Evolutionary conservation across 2,888 invertebrate genomes (phyloP), one percentile per base, ranked within the genome.

Genomic region (Caenorhabditis plicata): DNA sequence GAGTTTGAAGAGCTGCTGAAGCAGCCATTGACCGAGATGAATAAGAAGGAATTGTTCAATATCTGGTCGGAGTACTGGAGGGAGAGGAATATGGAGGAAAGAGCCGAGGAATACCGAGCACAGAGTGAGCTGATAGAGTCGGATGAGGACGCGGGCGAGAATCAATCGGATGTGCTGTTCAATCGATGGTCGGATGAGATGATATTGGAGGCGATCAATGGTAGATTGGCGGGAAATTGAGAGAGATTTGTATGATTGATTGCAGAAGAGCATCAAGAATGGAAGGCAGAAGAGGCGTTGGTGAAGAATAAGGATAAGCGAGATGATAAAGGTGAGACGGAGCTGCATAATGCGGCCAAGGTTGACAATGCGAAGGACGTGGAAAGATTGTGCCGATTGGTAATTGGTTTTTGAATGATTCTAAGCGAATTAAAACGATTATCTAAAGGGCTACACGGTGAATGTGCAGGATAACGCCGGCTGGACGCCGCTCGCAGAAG

Each of bases 401-500:
- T 70, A 20, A 39, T 26, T 25, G 35, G 19, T 32, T 31, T 44
- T 19, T 22, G 22, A 40, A 22, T 40, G 15, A 8, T 42, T 42
- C n/a, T n/a, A n/a, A n/a, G n/a, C n/a, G n/a, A n/a, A n/a, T n/a
- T n/a, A n/a, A n/a, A n/a, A n/a, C n/a, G n/a, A n/a, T n/a, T n/a
- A n/a, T n/a, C n/a, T n/a, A n/a, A n/a, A 71, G 70, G 67, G 67
- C 15, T 73, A 66, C 48, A 33, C 68, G 25, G 67, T 73, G 36
- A 62, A 73, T 42, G 62, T 57, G 4, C 39, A 38, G 20, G 73
- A 73, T 26, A 41, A 69, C 26, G 73, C 60, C 23, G 68, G 71
- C 2, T 73, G 73, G 73, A 71, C 72, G 19, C 73, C 73, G 3
- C 55, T 73, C n/a, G 45, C 53, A 17, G 73, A 73, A 49, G 73